Conservation (phyloP, 2,113 vertebrate genomes). For the Oncorhynchus gorbuscha region DNA sequence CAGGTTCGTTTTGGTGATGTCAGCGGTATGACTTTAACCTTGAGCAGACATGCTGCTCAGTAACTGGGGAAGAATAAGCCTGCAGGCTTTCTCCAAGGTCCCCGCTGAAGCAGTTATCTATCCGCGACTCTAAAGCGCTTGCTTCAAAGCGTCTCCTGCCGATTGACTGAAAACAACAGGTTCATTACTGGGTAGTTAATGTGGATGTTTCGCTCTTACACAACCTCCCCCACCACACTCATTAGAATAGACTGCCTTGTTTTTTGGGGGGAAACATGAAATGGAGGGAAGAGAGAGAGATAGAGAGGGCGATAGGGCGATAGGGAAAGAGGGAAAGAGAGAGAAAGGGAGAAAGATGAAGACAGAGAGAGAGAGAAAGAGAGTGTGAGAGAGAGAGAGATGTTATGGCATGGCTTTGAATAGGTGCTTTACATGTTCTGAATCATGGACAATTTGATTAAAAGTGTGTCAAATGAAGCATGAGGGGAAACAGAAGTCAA, state of each 20-base stretch:
- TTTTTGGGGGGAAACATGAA: neutral
- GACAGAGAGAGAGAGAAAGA: neutral
- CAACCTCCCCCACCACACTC: neutral
- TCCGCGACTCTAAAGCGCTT: neutral
- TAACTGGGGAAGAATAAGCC: neutral
- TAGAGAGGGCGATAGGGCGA: neutral
- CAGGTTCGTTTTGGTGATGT: conserved; percentile 18
- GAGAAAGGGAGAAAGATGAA: neutral
- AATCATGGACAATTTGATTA: no score
- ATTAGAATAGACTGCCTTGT: no score
- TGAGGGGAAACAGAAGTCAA: no score
- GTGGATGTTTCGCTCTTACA: neutral
- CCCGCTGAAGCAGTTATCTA: neutral
- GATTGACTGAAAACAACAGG: no score
- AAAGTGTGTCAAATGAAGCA: no score
- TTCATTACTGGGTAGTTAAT: no score
- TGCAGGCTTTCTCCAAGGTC: no score
- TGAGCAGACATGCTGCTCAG: conserved; percentile 31
- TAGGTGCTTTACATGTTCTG: no score
- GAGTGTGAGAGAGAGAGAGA: no score
- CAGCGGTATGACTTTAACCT: conserved; percentile 57
- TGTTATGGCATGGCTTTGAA: neutral
- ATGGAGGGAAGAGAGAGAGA: neutral
- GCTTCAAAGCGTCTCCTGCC: no score
- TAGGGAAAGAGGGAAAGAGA: neutral